phyloP scores from a whole-genome alignment of 1,140 invertebrate species.

The Halyomorpha halys region DNA sequence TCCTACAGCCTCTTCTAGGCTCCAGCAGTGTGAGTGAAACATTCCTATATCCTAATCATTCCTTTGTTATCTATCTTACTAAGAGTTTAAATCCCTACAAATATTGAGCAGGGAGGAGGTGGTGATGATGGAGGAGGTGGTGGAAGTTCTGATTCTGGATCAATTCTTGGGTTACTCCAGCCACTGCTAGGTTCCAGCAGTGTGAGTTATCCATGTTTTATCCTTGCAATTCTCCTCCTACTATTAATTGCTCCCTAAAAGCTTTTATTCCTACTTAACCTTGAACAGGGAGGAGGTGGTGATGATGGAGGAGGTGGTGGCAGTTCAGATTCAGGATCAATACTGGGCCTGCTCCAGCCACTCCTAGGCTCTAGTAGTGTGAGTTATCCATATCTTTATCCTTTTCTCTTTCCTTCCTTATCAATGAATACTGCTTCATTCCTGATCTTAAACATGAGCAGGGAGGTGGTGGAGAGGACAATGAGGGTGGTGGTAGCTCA shows the following conservation, averaged over 20 bases:
- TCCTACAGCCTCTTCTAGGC: constrained; percentile 26
- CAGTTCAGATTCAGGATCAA: constrained; percentile 30
- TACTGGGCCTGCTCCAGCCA: constrained; percentile 29
- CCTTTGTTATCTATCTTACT: no score
- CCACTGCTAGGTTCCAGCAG: constrained; percentile 30
- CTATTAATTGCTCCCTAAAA: not conserved
- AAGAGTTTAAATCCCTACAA: not conserved
- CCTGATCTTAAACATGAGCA: not conserved
- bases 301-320: constrained; percentile 23
- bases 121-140: constrained; percentile 14
- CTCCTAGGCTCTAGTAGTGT: constrained; percentile 30
- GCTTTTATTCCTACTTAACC: constrained; percentile 2
- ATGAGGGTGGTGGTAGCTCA: constrained; percentile 18
- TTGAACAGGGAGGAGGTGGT: constrained; percentile 1
- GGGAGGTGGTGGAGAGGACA: constrained; percentile 17
- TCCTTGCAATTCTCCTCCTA: not conserved
- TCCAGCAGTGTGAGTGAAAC: constrained; percentile 27
- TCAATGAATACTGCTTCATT: not conserved
- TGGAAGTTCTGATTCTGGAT: constrained; percentile 31
- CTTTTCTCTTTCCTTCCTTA: not conserved
- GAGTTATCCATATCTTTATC: constrained; percentile 4
- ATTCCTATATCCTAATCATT: not conserved
- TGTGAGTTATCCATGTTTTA: constrained; percentile 20
- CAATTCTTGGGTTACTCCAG: constrained; percentile 29
- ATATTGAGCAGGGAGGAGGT: constrained; percentile 10